phyloP scores from a whole-genome alignment of 2,797 vertebrate species.

The Esox lucius region DNA sequence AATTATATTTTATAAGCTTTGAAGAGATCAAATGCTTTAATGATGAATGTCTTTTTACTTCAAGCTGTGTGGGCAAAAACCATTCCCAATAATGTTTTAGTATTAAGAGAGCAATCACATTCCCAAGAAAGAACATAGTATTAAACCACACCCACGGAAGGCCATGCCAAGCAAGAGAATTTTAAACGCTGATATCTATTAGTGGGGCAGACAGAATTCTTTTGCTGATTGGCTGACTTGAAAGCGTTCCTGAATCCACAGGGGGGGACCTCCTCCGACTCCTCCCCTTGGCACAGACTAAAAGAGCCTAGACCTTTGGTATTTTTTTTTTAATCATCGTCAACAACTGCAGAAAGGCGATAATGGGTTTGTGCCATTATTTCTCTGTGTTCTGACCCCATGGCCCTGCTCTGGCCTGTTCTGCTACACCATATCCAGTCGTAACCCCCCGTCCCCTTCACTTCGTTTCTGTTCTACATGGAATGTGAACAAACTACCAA shows the following conservation, averaged over 20 bases:
- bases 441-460: background rate
- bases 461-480: background rate
- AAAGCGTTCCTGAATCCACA: conserved; percentile 20
- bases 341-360: conserved; percentile 21
- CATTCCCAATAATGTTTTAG: background rate
- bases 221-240: conserved; percentile 7
- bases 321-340: conserved; percentile 25
- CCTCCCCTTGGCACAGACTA: conserved; percentile 14
- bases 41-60: background rate
- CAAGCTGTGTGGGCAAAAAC: background rate
- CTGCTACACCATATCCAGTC: background rate
- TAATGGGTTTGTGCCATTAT: conserved; percentile 4
- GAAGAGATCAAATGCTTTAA: background rate
- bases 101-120: background rate
- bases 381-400: background rate
- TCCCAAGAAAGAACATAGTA: background rate
- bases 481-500: background rate
- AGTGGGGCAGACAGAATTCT: background rate
- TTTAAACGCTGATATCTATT: background rate
- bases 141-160: background rate
- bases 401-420: background rate
- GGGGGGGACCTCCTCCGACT: conserved; percentile 7
- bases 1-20: background rate
- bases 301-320: conserved; percentile 15
- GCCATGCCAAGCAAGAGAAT: background rate